A percentile compares a stretch with the other conserved stretches of the same genome.
Evolutionary conservation across 2,113 vertebrate species (phyloP).

Genomic region (Neotoma lepida): DNA sequence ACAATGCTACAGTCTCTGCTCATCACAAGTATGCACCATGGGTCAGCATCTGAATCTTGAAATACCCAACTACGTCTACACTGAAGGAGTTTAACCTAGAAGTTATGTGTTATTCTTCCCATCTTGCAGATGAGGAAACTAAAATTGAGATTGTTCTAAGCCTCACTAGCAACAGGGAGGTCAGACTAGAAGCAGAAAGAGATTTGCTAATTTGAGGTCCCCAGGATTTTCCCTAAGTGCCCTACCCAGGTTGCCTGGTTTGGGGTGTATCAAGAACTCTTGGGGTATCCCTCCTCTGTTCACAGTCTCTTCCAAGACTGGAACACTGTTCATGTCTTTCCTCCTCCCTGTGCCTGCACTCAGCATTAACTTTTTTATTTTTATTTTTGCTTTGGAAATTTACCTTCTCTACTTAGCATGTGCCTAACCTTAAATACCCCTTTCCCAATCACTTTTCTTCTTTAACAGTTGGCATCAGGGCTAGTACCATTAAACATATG

Average conservation of each 20-base stretch:
- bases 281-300: background rate
- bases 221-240: background rate
- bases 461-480: conserved; percentile 65
- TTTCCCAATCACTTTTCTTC: conserved; percentile 39
- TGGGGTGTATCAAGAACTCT: background rate
- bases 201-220: background rate
- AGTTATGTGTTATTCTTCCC: background rate
- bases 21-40: background rate
- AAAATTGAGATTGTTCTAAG: conserved; percentile 10
- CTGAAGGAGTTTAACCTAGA: background rate
- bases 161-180: conserved; percentile 36
- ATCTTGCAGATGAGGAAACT: conserved; percentile 22
- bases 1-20: background rate
- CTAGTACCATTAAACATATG: conserved; percentile 31
- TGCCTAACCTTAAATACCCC: conserved; percentile 67
- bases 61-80: background rate
- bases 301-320: conserved; percentile 21
- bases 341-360: background rate
- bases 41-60: background rate
- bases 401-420: conserved; percentile 69
- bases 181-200: conserved; percentile 43
- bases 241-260: background rate
- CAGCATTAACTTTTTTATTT: background rate
- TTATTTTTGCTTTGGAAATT: background rate
- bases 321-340: conserved; percentile 6